These are phyloP conservation scores for Clitarchus hookeri DNA, from an alignment of 2,888 invertebrate species.

Conservation along the genomic window DNA sequence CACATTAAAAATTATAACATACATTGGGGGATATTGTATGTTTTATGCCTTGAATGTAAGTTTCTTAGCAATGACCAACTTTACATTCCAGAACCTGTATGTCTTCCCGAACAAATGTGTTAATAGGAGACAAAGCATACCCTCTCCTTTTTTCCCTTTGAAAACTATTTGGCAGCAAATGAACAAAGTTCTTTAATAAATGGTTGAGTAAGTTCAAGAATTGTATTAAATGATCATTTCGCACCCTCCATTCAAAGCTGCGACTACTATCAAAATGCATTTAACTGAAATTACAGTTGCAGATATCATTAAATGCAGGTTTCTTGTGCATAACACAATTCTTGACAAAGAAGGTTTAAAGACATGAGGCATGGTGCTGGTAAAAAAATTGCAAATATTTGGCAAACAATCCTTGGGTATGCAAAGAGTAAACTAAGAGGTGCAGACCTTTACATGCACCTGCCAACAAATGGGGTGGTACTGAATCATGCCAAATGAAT, in stretches of 20 bases:
- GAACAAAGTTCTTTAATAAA: slow-evolving; percentile 33
- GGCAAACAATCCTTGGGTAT: slow-evolving; percentile 3
- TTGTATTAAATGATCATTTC: slow-evolving; percentile 30
- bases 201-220: slow-evolving; percentile 30
- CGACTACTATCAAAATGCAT: slow-evolving; percentile 34
- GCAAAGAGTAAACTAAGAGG: background rate
- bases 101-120: slow-evolving; percentile 42
- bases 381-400: background rate
- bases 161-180: background rate
- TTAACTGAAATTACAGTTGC: slow-evolving; percentile 32
- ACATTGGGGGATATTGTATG: slow-evolving; percentile 44
- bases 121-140: slow-evolving; percentile 36
- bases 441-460: background rate
- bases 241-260: slow-evolving; percentile 35
- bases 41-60: slow-evolving; percentile 29
- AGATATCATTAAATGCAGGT: slow-evolving; percentile 33
- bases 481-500: background rate
- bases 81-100: slow-evolving; percentile 38
- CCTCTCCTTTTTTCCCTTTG: slow-evolving; percentile 30
- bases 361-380: background rate
- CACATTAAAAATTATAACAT: slow-evolving; percentile 37
- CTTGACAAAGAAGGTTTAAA: slow-evolving; percentile 32
- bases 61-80: slow-evolving; percentile 36
- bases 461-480: background rate
- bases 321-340: slow-evolving; percentile 33